These are phyloP conservation scores for Rotaria magnacalcarata DNA, from an alignment of 2,888 invertebrate genomes.

Conservation along the genomic window DNA sequence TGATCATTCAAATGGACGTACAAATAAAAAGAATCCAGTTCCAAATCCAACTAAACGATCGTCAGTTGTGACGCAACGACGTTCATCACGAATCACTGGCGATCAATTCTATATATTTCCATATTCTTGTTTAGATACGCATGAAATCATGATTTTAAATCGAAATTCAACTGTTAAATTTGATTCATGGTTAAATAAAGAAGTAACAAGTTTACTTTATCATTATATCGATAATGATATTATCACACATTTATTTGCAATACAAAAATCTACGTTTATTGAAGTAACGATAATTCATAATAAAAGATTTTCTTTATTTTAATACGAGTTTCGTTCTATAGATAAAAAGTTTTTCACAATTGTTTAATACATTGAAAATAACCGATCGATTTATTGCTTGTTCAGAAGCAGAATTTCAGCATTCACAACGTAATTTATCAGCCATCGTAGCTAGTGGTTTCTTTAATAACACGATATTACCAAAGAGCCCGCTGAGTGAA, in stretches of 20 bases:
- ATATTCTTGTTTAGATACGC: slow-evolving; percentile 7
- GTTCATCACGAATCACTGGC: neutral
- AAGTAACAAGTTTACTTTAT: neutral
- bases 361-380: neutral
- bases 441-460: neutral
- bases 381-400: slow-evolving; percentile 24
- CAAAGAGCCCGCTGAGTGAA: neutral
- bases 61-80: neutral
- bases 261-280: neutral
- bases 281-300: neutral
- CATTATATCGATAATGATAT: neutral
- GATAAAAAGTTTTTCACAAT: slow-evolving; percentile 25
- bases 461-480: neutral
- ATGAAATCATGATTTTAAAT: neutral
- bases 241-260: slow-evolving; percentile 31
- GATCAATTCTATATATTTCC: neutral
- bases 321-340: neutral
- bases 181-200: neutral
- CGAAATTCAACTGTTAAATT: neutral
- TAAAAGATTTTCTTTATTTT: no score
- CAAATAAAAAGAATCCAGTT: neutral
- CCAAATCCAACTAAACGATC: neutral
- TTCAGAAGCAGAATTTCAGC: neutral
- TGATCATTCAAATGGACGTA: neutral
- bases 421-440: neutral